Base-by-base conservation (phyloP, 2,113 vertebrate species). In the Stercorarius parasiticus region DNA sequence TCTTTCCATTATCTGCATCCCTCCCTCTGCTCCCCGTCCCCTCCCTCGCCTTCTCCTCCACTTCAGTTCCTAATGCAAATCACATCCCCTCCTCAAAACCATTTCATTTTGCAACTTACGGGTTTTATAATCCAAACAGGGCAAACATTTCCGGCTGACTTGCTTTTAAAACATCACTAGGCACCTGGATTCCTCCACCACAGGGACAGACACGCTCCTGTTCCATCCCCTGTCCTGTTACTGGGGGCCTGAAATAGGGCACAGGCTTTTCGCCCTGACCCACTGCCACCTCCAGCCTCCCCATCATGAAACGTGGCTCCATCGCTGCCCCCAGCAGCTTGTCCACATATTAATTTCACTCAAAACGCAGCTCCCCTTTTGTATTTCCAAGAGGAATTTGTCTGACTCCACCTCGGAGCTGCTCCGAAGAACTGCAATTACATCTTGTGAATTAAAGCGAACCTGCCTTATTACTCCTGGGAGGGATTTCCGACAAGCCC, bases 41-140 rank as follows among this genome's bases (percentile, higher is more conserved):
- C 84, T 73, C 90, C 90, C 80, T 91, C 82, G 72, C 76, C 72
- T 84, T 69, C 92, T 67, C 89, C 83, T 73, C 73, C 5, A 17
- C 65, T 94, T 94, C 89, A 90, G 91, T 95, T 93, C 86, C 94
- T 91, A 93, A 98, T 96, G 92, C 86, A 96, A 93, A 96, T 92
- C 91, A 64, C 82, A 96, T 72, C 83, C 71, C 74, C 47, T 72
- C 70, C 81, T 71, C 34, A 4, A 95, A 97, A 67, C 89, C 81
- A 95, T 95, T 95, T 95, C 82, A 88, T 93, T 96, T 93, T 42
- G 29, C 74, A 91, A 96, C 18, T 66, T 30, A 71, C 81, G 42
- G 90, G 40, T 84, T 93, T 94, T 38, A 77, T 94, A 84, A 94
- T 86, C 83, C 65, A 38, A 53, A 55, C 58, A 58, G 45, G 38